These are phyloP conservation scores for Yponomeuta cagnagella DNA, from an alignment of 2,888 invertebrate species.

Conservation along the genomic window DNA sequence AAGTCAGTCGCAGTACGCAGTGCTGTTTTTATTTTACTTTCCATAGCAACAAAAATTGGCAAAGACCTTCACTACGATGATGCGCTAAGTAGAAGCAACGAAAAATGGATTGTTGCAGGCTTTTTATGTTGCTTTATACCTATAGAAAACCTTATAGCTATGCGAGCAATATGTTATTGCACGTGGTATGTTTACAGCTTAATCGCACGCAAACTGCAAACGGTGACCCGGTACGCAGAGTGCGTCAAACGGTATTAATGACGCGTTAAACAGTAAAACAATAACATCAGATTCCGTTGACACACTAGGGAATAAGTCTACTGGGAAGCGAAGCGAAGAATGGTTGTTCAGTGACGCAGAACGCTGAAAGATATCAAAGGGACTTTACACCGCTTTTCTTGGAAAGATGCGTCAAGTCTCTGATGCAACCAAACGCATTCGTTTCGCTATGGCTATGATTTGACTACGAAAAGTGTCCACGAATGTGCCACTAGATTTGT, in stretches of 20 bases:
- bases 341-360: conserved; percentile 2
- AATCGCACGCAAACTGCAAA: conserved; percentile 2
- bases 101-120: no score
- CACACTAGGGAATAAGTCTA: conserved; percentile 7
- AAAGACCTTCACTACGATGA: no score
- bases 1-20: no score
- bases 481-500: neutral
- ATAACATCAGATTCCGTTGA: conserved; percentile 11
- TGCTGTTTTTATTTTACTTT: no score
- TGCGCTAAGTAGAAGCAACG: no score
- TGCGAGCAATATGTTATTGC: no score
- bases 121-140: no score
- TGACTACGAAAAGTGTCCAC: no score
- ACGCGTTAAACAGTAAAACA: conserved; percentile 13
- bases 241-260: conserved; percentile 3
- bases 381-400: neutral
- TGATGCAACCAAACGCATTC: neutral
- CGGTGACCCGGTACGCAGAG: neutral
- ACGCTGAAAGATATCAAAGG: neutral
- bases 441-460: no score
- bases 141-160: no score
- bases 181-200: neutral
- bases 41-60: no score
- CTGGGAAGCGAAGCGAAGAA: neutral
- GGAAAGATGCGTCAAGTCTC: neutral